Evolutionary conservation across 2,888 invertebrate genomes (phyloP).

Genomic region (Monopis laevigella): DNA sequence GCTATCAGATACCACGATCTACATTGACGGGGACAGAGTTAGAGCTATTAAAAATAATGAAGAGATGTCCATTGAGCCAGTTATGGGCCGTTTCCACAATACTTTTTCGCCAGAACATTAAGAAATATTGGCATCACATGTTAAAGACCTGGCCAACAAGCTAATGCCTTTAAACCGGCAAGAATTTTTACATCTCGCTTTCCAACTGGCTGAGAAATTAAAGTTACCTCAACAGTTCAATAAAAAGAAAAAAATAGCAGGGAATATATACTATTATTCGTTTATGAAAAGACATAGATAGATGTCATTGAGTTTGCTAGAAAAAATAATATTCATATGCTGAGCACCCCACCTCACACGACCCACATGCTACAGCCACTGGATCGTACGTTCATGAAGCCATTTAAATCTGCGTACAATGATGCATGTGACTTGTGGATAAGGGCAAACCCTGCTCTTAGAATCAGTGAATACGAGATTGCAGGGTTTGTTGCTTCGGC

Average conservation of each 20-base stretch:
- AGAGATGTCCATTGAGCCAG: slow-evolving; percentile 7
- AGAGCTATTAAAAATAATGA: slow-evolving; percentile 11
- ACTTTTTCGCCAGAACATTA: slow-evolving; percentile 19
- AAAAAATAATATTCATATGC: slow-evolving; percentile 19
- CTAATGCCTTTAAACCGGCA: slow-evolving; percentile 18
- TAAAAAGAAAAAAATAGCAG: slow-evolving; percentile 8
- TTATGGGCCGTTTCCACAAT: slow-evolving; percentile 13
- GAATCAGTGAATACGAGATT: slow-evolving; percentile 20
- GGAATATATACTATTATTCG: slow-evolving; percentile 16
- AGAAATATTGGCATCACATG: slow-evolving; percentile 17
- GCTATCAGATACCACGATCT: slow-evolving; percentile 17
- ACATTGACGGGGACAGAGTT: slow-evolving; percentile 14
- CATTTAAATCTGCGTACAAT: slow-evolving; percentile 21
- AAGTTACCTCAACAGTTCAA: slow-evolving; percentile 18
- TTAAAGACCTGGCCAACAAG: slow-evolving; percentile 18
- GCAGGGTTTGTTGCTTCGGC: slow-evolving; percentile 18
- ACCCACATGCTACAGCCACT: slow-evolving; percentile 23
- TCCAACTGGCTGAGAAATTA: slow-evolving; percentile 15
- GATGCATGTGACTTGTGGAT: slow-evolving; percentile 19
- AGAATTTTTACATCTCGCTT: slow-evolving; percentile 16
- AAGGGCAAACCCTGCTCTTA: slow-evolving; percentile 20
- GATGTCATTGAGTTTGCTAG: slow-evolving; percentile 20
- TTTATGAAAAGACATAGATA: slow-evolving; percentile 18
- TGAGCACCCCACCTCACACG: slow-evolving; percentile 22
- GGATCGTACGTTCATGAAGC: slow-evolving; percentile 23